Evolutionary conservation across 1,140 invertebrate genomes (phyloP), one percentile per base, ranked within the genome.

Genomic region (Ostrea edulis): DNA sequence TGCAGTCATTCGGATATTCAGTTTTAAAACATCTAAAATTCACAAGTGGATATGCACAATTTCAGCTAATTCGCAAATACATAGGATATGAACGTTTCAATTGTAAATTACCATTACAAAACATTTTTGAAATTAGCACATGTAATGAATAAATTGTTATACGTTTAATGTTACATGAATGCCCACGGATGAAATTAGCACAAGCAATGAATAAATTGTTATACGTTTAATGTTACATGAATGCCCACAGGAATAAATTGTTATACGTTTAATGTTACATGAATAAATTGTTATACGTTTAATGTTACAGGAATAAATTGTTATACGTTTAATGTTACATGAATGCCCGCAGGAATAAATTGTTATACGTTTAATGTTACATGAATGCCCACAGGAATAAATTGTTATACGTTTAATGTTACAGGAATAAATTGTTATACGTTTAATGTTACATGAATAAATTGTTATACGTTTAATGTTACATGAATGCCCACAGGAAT

Each of bases 221-320:
- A 29, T 77, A 77, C 68, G 35, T 77, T 77, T 11, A 77, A 12
- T 25, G 68, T 77, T 25, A 17, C 22, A 3, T 77, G 68, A 35
- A 77, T 35, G 5, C 68, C 68, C 2, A 35, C 14, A 25, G 68
- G 68, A 35, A n/a, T n/a, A n/a, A n/a, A n/a, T n/a, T n/a, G n/a
- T n/a, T n/a, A 29, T 77, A 77, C 68, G 35, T 77, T 77, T 11
- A 77, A 12, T 25, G 68, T 77, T 25, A 17, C 22, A 3, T 77
- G 68, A 35, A 77, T 35, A n/a, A n/a, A n/a, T n/a, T n/a, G n/a
- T n/a, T n/a, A 29, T 77, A 77, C 68, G 35, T 77, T 77, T 11
- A 77, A 12, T 25, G 68, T 77, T 25, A 17, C 22, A 3, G 35
- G 68, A 35, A 77, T 35, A n/a, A n/a, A n/a, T n/a, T n/a, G n/a